Base-by-base conservation (phyloP, 2,888 invertebrate species). In the Stenoptilia bipunctidactyla region DNA sequence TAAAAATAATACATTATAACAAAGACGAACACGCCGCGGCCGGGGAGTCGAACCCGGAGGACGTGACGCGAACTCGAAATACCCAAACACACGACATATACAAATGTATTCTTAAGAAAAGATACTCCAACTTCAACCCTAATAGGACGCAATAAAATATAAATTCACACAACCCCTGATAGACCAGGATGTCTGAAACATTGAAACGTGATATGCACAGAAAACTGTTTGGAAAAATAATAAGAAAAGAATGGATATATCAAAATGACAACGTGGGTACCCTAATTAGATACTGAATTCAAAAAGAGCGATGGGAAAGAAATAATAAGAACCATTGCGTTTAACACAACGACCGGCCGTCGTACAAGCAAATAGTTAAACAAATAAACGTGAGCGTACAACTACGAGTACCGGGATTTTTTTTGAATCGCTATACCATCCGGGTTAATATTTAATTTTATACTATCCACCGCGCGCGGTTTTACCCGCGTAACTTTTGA, bases 61-160 rank as follows among this genome's bases (percentile, higher is more conserved):
- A 80, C 80, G 80, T 80, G 80, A 77, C 53, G 43, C 40, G 79
- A 64, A 73, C 61, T 59, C 72, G 50, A 63, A 80, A 66, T 58
- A 51, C 55, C 48, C 48, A 42, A 36, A 30, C 35, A 42, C 44
- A 46, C 50, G 48, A 56, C 55, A 54, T 52, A 67, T 64, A 62
- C 58, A 58, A 59, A 55, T 30, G 12, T 12, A 30, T 30, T 30
- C 30, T n/a, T n/a, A 8, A 12, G 10, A 3, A 4, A 2, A 8
- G 30, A 30, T 30, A 2, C 3, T 30, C 6, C n/a, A 30, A 30
- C 3, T n/a, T n/a, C 9, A 10, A 9, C 30, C 10, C 10, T 68
- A 64, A 41, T 1, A 1, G 14, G 5, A 4, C 10, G 14, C 15
- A 36, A 51, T 53, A 65, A 50, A 49, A 51, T 38, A 25, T 30